Evolutionary conservation across 64 coral and sea anemone genomes (phyloP).

Genomic region (Dendronephthya gigantea): DNA sequence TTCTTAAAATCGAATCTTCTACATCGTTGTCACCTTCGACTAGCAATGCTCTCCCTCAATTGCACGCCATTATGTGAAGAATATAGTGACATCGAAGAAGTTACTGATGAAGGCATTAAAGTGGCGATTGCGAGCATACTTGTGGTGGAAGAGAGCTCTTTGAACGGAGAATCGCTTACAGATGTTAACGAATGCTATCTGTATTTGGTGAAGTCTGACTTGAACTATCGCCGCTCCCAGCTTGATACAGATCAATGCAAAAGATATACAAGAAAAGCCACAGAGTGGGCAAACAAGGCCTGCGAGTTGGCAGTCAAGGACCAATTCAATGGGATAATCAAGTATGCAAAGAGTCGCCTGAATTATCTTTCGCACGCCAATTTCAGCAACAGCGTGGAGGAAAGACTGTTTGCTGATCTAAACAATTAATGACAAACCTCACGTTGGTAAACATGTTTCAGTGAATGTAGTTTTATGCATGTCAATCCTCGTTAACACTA

Average conservation of each 20-base stretch:
- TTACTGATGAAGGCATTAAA: neutral
- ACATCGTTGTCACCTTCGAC: conserved; percentile 28
- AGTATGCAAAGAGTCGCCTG: conserved; percentile 16
- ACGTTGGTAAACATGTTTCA: neutral
- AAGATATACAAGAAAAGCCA: neutral
- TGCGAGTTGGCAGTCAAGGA: neutral
- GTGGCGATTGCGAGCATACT: neutral
- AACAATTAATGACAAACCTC: neutral
- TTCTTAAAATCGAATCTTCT: conserved; percentile 26
- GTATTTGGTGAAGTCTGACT: conserved; percentile 13
- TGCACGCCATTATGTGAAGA: conserved; percentile 13
- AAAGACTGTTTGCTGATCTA: conserved; percentile 6
- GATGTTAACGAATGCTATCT: conserved; percentile 22
- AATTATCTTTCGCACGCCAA: neutral
- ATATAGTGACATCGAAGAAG: neutral
- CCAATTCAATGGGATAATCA: conserved; percentile 21
- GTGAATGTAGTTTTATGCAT: no score
- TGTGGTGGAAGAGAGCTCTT: conserved; percentile 14
- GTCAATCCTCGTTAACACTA: no score
- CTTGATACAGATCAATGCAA: neutral
- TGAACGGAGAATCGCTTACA: conserved; percentile 5
- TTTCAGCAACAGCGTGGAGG: neutral
- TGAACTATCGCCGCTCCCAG: conserved; percentile 27
- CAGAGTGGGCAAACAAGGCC: conserved; percentile 19
- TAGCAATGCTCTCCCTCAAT: conserved; percentile 18